Conservation (phyloP, 2,797 vertebrate species). For the Lacerta viridis region DNA sequence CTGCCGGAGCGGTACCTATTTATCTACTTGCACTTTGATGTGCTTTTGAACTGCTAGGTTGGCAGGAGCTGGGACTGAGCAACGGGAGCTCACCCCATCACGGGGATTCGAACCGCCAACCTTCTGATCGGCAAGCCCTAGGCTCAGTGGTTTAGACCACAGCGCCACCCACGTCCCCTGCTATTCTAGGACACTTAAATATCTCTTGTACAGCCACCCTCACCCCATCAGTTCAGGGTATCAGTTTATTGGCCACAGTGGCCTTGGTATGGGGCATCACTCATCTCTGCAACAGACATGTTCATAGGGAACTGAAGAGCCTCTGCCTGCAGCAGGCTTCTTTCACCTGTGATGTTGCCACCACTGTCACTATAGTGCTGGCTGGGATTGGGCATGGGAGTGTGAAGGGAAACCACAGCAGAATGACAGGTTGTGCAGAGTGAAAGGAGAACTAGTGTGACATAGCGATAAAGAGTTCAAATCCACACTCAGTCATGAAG, state of each 20-base stretch:
- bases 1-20: too few relatives aligned
- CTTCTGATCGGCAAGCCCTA: too few relatives aligned
- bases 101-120: too few relatives aligned
- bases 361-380: neutral
- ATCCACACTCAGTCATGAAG: too few relatives aligned
- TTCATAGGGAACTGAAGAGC: neutral
- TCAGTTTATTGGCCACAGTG: neutral
- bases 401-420: neutral
- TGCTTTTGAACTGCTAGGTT: too few relatives aligned
- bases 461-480: too few relatives aligned
- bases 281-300: neutral
- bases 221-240: neutral
- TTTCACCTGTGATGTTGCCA: neutral
- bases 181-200: neutral
- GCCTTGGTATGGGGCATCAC: neutral
- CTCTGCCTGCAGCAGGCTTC: neutral
- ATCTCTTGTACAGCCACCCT: neutral
- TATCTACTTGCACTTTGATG: too few relatives aligned
- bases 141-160: too few relatives aligned
- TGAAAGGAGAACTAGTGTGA: too few relatives aligned
- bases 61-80: too few relatives aligned
- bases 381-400: neutral
- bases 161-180: too few relatives aligned
- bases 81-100: too few relatives aligned
- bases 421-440: neutral